Conservation (phyloP, 2,113 vertebrate species). For the Eonycteris spelaea region DNA sequence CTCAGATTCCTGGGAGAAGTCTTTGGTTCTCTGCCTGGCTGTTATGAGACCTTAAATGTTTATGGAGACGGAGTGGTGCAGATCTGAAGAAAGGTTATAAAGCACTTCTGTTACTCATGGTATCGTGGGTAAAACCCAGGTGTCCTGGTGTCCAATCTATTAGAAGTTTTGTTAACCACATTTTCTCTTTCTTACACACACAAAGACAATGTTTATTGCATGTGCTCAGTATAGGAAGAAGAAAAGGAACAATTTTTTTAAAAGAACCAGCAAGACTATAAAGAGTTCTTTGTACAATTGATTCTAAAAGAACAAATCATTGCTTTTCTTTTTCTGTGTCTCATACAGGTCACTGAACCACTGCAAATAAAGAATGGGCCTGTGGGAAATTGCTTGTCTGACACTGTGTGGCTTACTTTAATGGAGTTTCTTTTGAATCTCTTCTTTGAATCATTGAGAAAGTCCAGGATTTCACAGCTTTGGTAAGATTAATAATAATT, state of each 20-base stretch:
- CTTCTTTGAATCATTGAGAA: conserved; percentile 60
- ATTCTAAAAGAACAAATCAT: background rate
- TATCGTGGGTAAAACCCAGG: background rate
- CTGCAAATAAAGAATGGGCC: background rate
- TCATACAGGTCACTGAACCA: background rate
- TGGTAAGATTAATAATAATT: conserved; percentile 70
- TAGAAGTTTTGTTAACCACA: background rate
- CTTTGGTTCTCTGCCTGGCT: background rate
- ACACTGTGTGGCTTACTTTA: background rate
- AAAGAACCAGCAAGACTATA: background rate
- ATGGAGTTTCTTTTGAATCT: background rate
- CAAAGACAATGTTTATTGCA: background rate
- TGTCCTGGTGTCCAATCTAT: background rate
- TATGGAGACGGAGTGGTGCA: background rate
- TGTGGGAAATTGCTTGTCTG: conserved; percentile 18
- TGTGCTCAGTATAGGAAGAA: background rate
- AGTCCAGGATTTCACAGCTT: conserved; percentile 61
- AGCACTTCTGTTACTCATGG: background rate
- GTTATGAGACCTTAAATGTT: background rate
- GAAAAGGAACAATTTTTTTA: background rate
- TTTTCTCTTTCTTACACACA: background rate
- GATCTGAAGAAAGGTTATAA: background rate
- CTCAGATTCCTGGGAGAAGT: background rate
- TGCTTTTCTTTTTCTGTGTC: background rate
- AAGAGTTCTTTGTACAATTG: background rate